Evolutionary conservation across 37 sponge, comb jelly and placozoan genomes (phyloP), one percentile per base, ranked within the genome.

Genomic region (Amphimedon queenslandica): DNA sequence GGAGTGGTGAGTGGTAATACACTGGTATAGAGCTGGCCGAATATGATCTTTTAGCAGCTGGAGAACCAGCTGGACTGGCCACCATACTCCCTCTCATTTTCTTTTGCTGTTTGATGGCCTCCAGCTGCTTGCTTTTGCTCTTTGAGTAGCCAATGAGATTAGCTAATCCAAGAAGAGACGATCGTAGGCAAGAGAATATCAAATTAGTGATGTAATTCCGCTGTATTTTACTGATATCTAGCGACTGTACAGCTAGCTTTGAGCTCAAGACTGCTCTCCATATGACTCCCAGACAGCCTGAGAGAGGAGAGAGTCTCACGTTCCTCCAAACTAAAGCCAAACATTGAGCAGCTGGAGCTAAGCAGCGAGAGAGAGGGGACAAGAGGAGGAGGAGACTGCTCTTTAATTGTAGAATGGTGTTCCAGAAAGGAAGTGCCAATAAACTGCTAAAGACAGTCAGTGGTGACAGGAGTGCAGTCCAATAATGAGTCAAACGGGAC

Each of bases 381-480:
- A 89, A 23, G 8, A 43, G 31, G 24, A 23, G 29, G 13, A 80
- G 1, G 13, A 84, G 16, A 21, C 55, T 25, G 8, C 5, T 33
- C 58, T 71, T 75, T 1, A 87, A 33, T 21, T 75, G 60, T 13
- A 55, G 1, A 20, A 76, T n/a, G 1, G 56, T 32, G 23, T 60
- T 4, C 3, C 72, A 37, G 10, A 79, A 20, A 0, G 85, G 85
- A 5, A 77, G 27, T 0, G 72, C 28, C 29, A 90, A 47, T 37
- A 69, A 37, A 0, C 77, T 77, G 5, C 42, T 21, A 10, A 90
- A 37, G 8, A 90, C 42, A 57, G 80, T 85, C 24, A 85, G 57
- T 42, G 91, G 91, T 56, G 77, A 78, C 2, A 85, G 63, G 42
- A 74, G 77, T 4, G 42, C 69, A 11, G 43, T 57, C 91, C 91